Evolutionary conservation across 2,888 invertebrate genomes (phyloP), one percentile per base, ranked within the genome.

Genomic region (Polymixis lichenea): DNA sequence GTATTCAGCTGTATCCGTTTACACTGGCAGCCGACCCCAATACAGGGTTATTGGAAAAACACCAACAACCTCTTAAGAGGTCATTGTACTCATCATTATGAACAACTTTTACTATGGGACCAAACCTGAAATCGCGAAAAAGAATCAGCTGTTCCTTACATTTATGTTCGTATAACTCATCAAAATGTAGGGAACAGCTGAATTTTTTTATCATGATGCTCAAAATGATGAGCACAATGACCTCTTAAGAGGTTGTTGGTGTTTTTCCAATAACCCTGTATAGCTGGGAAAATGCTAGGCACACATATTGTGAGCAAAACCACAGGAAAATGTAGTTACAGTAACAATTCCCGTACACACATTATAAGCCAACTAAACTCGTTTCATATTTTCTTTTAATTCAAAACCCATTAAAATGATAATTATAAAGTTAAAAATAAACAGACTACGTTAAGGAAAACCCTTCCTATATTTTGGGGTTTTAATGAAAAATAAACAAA

Each of bases 401-500:
- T 62, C 19, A 19, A 55, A 80, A 70, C 75, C 66, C 70, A 80
- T 80, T 71, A 67, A 78, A 56, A 78, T 60, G 13, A 49, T 72
- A 80, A 75, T 56, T 56, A 61, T 51, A 60, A 74, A 74, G 19
- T 55, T 58, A 60, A 84, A 78, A 84, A 69, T 56, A 62, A 62
- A 84, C 74, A 70, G 2, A 5, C 19, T 11, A 17, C 17, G 15
- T 43, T 56, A 28, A 78, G n/a, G 19, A 46, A 60, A 43, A n/a
- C 58, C 53, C 70, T 80, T 80, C 51, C 58, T 46, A 62, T 80
- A 38, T 70, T 70, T 62, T 55, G 13, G 17, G 51, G 46, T 38
- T 83, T 28, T 70, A 82, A 84, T 82, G 22, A 75, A 84, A 81
- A 70, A 74, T 58, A 80, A 74, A 84, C 81, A 81, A 72, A 83